phyloP scores from a whole-genome alignment of 2,797 vertebrate genomes.

The Antrozous pallidus region DNA sequence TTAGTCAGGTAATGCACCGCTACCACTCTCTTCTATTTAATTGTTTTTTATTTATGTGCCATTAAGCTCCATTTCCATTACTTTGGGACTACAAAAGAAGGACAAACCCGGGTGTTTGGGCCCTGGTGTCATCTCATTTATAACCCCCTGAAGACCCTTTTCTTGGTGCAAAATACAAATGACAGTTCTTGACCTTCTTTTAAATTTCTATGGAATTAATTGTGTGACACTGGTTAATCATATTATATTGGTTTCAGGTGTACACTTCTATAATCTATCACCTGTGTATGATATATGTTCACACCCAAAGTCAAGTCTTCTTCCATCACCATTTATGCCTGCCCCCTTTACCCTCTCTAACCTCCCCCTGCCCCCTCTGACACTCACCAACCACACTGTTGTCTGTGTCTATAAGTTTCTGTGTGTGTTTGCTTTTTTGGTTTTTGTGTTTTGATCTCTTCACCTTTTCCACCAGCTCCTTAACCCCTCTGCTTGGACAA shows the following conservation, averaged over 20 bases:
- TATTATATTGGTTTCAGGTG: background rate
- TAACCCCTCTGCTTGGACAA: background rate
- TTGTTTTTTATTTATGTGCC: conserved; percentile 84
- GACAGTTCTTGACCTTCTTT: conserved; percentile 63
- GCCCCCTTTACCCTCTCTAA: background rate
- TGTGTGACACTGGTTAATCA: background rate
- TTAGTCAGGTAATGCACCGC: conserved; percentile 79
- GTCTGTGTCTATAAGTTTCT: background rate
- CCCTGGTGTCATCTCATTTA: conserved; percentile 69
- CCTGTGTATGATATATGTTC: too few relatives aligned
- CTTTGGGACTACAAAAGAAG: conserved; percentile 58
- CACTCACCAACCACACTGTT: fast-evolving
- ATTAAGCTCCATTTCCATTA: conserved; percentile 80
- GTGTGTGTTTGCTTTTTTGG: too few relatives aligned
- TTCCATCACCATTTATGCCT: background rate
- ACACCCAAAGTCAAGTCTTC: background rate
- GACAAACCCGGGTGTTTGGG: conserved; percentile 63
- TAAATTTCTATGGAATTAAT: conserved; percentile 28
- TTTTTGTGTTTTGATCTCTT: background rate
- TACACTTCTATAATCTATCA: background rate
- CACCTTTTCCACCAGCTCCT: background rate
- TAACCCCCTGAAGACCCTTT: conserved; percentile 71
- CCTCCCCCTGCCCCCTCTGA: too few relatives aligned
- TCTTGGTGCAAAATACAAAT: conserved; percentile 66
- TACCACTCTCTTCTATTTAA: conserved; percentile 74